Evolutionary conservation across 2,113 vertebrate genomes (phyloP).

Genomic region (Trichomycterus rosablanca): DNA sequence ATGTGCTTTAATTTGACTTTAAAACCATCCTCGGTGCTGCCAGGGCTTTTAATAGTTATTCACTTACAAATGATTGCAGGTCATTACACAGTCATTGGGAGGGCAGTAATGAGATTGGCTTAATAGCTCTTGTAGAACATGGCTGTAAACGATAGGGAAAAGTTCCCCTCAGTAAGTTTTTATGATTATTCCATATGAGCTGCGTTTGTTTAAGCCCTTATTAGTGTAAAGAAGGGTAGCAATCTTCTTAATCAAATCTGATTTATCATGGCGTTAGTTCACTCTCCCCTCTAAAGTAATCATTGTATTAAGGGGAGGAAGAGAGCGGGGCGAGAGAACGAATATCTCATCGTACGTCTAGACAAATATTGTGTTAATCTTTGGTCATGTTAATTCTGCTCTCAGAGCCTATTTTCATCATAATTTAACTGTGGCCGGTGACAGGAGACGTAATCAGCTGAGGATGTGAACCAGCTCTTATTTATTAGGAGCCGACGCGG

Average conservation of each 20-base stretch:
- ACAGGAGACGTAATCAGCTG: slow-evolving; percentile 51
- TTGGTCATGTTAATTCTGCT: slow-evolving; percentile 50
- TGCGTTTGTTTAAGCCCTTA: slow-evolving; percentile 61
- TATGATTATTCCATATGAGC: slow-evolving; percentile 77
- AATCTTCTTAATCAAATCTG: slow-evolving; percentile 67
- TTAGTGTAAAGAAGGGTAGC: slow-evolving; percentile 63
- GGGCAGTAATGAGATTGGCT: slow-evolving; percentile 91
- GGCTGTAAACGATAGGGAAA: slow-evolving; percentile 85
- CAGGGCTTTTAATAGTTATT: slow-evolving; percentile 94
- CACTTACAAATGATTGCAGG: slow-evolving; percentile 93
- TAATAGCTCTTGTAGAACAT: slow-evolving; percentile 91
- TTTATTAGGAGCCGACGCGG: slow-evolving; percentile 45
- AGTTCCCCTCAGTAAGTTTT: slow-evolving; percentile 87
- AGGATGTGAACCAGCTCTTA: slow-evolving; percentile 48
- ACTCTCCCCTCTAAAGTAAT: slow-evolving; percentile 51
- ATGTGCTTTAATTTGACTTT: slow-evolving; percentile 87
- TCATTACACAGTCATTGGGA: slow-evolving; percentile 97
- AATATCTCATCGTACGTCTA: slow-evolving; percentile 43
- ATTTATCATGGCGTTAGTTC: slow-evolving; percentile 56
- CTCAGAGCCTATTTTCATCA: slow-evolving; percentile 49
- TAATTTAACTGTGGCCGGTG: slow-evolving; percentile 49
- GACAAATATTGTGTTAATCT: slow-evolving; percentile 51
- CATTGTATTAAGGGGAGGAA: slow-evolving; percentile 43
- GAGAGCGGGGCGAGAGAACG: slow-evolving; percentile 24
- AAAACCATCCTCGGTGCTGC: slow-evolving; percentile 82